Conservation (phyloP, 2,797 vertebrate species). For the Xyrichtys novacula region DNA sequence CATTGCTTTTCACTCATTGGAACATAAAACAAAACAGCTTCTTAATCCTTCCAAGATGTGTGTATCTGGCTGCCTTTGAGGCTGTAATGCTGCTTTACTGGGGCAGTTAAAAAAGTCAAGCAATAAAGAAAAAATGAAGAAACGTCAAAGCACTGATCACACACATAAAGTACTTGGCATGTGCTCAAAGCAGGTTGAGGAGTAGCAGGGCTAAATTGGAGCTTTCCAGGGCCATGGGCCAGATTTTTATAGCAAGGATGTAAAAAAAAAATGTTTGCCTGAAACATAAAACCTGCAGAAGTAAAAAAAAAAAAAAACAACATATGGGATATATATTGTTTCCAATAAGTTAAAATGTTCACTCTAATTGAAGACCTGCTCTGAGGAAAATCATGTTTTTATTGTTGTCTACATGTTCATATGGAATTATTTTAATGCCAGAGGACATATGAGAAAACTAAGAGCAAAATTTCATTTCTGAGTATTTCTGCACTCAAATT, state of each 20-base stretch:
- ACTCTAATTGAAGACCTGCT: no score
- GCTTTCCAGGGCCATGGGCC: conserved; percentile 55
- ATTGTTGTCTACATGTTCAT: no score
- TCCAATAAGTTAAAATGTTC: no score
- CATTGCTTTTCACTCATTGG: conserved; percentile 70
- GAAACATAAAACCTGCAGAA: conserved; percentile 37
- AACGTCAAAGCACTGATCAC: conserved; percentile 75
- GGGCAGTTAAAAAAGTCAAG: conserved; percentile 76
- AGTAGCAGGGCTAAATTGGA: conserved; percentile 59
- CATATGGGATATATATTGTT: no score
- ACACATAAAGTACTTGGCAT: conserved; percentile 74
- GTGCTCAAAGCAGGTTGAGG: conserved; percentile 70
- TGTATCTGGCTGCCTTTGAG: conserved; percentile 77
- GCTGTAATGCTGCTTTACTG: conserved; percentile 82
- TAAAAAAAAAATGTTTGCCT: conserved; percentile 53
- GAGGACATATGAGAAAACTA: no score
- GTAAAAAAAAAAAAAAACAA: conserved; percentile 36
- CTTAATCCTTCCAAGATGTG: conserved; percentile 85
- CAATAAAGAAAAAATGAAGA: conserved; percentile 79
- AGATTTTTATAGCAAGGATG: conserved; percentile 46
- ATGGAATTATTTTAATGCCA: no score
- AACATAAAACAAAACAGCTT: conserved; percentile 77
- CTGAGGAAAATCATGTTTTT: no score
- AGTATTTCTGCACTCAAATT: no score
- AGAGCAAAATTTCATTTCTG: no score